Conservation (phyloP, 2,888 invertebrate species). For the Busseola fusca region DNA sequence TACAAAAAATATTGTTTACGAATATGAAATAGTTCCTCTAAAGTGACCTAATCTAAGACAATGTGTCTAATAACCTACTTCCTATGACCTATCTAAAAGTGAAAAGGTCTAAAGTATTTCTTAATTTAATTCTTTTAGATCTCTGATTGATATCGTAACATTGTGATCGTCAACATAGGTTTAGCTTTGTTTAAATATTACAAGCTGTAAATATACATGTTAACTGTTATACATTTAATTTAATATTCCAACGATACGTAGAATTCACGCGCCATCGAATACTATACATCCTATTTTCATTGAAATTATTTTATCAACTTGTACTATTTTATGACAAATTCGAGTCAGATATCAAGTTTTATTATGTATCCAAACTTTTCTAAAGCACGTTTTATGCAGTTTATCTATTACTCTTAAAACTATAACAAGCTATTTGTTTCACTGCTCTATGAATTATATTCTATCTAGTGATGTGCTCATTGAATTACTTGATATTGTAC, state of each 20-base stretch:
- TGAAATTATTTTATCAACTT: constrained; percentile 23
- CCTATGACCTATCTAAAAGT: constrained; percentile 35
- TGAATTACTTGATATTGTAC: constrained; percentile 14
- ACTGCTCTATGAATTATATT: constrained; percentile 19
- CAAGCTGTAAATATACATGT: constrained; percentile 56
- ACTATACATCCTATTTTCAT: constrained; percentile 15
- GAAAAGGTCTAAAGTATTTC: constrained; percentile 41
- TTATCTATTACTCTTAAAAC: constrained; percentile 19
- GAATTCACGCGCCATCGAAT: constrained; percentile 35
- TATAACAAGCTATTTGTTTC: constrained; percentile 2
- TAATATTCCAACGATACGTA: constrained; percentile 36
- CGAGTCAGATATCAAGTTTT: not conserved
- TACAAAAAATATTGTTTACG: constrained; percentile 11
- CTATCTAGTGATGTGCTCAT: constrained; percentile 20
- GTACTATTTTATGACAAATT: constrained; percentile 15
- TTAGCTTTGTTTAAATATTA: constrained; percentile 52
- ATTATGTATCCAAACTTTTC: constrained; percentile 8
- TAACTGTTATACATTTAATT: constrained; percentile 40
- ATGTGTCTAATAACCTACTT: constrained; percentile 25
- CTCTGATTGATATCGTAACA: constrained; percentile 61
- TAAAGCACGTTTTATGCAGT: constrained; percentile 21
- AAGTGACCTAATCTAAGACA: constrained; percentile 40
- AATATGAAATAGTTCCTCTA: constrained; percentile 25
- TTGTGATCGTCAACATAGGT: constrained; percentile 56
- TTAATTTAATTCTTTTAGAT: constrained; percentile 54